Evolutionary conservation across 2,888 invertebrate genomes (phyloP), one percentile per base, ranked within the genome.

Genomic region (Drosophila parthenogenetica): DNA sequence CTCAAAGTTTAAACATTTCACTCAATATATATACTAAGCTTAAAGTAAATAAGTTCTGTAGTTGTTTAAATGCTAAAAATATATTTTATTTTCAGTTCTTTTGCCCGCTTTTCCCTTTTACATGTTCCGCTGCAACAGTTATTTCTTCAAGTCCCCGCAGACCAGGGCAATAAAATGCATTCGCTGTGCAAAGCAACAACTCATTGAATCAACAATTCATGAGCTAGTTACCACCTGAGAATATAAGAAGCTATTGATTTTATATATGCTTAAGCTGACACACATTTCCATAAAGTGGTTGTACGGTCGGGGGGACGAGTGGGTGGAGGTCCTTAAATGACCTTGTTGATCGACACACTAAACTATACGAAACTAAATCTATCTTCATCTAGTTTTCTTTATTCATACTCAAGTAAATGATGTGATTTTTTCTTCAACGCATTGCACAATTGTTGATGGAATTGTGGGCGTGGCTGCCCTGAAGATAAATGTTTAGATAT

Each of bases 341-440:
- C 68, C 68, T 67, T 81, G 77, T 65, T 73, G 85, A 82, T 85
- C 85, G 64, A 14, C 67, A 45, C 40, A 43, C 25, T 10, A 51
- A 39, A 25, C 58, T 43, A 54, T 48, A 37, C 39, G 40, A 37
- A 43, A 35, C 45, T 53, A 45, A 29, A 13, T 37, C 25, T 10
- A 35, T 35, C 43, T 35, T 35, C 17, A 29, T 43, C 40, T 49
- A 48, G 29, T 14, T 46, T 29, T 29, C 4, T 4, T 1, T 11
- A 17, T 17, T 53, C 58, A 39, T 45, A 35, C 35, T 61, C 48
- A 57, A 62, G 42, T 32, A 48, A 62, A 67, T 68, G 61, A 62
- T 40, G 48, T 48, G 61, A 39, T 13, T 25, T 37, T 50, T 57
- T 19, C 46, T 3, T 3, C 22, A 39, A 55, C 55, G 45, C 14